These are phyloP conservation scores for Sinhomidia bicolor DNA, from an alignment of 2,888 invertebrate genomes.

Conservation along the genomic window DNA sequence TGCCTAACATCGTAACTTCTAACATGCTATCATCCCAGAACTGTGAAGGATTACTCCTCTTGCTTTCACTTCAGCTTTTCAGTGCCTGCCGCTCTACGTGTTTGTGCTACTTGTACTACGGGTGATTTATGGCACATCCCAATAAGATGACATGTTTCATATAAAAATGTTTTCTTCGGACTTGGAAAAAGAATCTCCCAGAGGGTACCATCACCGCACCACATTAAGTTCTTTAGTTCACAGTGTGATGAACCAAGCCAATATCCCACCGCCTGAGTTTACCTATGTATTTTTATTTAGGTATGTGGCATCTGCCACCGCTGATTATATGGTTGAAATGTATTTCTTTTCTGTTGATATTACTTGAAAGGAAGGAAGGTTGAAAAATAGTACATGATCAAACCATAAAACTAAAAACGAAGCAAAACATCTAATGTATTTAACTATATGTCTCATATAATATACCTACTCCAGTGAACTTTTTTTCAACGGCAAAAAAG, in stretches of 20 bases:
- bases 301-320: not conserved
- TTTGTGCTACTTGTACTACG: constrained; percentile 18
- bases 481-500: too few species aligned
- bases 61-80: not conserved
- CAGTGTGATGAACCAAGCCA: not conserved
- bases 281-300: not conserved
- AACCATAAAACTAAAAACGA: not conserved
- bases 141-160: constrained; percentile 61
- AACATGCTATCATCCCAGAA: not conserved
- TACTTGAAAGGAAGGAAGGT: not conserved
- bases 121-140: constrained; percentile 62
- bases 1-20: too few species aligned
- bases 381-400: not conserved
- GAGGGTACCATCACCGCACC: constrained; percentile 3
- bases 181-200: constrained; percentile 29
- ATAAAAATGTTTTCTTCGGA: constrained; percentile 44
- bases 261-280: not conserved
- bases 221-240: constrained; percentile 24
- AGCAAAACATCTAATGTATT: too few species aligned
- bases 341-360: not conserved
- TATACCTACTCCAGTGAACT: too few species aligned
- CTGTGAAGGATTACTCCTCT: not conserved
- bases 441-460: too few species aligned
- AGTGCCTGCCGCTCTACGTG: not conserved
- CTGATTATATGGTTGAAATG: not conserved